phyloP scores from a whole-genome alignment of 2,113 vertebrate genomes.

The Globicephala melas region DNA sequence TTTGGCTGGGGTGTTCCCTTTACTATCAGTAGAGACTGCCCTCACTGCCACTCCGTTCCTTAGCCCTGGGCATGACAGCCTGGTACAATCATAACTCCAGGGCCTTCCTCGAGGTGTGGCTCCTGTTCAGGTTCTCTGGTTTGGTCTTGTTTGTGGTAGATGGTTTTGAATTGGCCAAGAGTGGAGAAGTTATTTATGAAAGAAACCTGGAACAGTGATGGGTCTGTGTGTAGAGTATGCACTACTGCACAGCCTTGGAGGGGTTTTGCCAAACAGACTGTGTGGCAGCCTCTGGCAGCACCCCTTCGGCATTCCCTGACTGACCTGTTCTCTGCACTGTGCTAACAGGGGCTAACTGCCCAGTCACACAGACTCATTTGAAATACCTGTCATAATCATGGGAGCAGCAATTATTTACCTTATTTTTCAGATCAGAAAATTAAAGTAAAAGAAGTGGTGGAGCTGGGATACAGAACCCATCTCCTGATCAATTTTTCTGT shows the following conservation, averaged over 20 bases:
- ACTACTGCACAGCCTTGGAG: not conserved
- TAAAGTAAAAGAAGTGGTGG: not conserved
- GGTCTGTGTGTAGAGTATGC: not conserved
- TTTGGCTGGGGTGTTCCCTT: not conserved
- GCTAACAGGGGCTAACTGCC: not conserved
- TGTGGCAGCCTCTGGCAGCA: not conserved
- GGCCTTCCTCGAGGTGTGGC: not conserved
- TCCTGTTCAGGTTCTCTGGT: not conserved
- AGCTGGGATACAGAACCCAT: not conserved
- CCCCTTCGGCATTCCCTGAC: rapidly evolving
- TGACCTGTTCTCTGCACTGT: no score
- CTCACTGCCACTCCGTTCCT: not conserved
- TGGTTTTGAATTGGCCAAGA: not conserved
- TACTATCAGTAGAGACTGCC: not conserved
- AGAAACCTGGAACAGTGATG: not conserved
- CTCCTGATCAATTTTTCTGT: not conserved
- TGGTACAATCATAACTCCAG: not conserved
- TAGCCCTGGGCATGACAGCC: not conserved
- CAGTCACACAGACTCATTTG: not conserved
- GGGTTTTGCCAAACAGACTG: not conserved
- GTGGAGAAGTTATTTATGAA: not conserved
- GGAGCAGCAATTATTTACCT: not conserved
- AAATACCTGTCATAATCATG: not conserved
- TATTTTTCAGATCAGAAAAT: not conserved
- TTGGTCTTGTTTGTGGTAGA: not conserved